Evolutionary conservation across 2,797 vertebrate species (phyloP).

Genomic region (Clarias pachynema): DNA sequence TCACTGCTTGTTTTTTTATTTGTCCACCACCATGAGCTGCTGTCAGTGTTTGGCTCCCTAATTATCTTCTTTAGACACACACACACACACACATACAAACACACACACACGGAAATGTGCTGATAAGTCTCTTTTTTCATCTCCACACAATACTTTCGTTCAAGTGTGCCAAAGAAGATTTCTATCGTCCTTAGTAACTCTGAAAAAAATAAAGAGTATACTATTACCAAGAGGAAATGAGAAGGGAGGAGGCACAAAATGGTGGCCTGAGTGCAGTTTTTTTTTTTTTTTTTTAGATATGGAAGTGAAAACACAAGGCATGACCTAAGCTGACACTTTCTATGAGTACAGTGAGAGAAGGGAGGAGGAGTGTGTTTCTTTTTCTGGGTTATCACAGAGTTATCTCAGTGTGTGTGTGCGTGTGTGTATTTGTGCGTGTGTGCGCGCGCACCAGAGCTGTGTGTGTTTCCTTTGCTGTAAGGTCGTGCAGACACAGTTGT

Average conservation of each 20-base stretch:
- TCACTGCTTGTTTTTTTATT: constrained; percentile 26
- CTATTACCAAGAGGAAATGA: constrained; percentile 43
- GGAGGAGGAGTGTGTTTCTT: constrained; percentile 11
- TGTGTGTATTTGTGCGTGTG: constrained; percentile 20
- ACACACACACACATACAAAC: constrained; percentile 40
- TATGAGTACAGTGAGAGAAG: constrained; percentile 10
- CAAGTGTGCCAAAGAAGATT: constrained; percentile 47
- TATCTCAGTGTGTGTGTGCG: constrained; percentile 2
- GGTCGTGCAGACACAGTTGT: constrained; percentile 24
- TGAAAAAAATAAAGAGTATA: constrained; percentile 33
- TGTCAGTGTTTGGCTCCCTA: constrained; percentile 42
- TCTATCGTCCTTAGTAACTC: constrained; percentile 43
- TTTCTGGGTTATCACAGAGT: constrained; percentile 22
- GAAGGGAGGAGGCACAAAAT: constrained; percentile 43
- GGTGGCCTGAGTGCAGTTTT: constrained; percentile 22
- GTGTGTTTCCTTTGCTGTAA: constrained; percentile 13
- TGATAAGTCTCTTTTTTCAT: constrained; percentile 44
- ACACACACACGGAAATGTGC: constrained; percentile 47
- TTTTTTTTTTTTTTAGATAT: constrained; percentile 39
- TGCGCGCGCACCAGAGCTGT: too few species aligned
- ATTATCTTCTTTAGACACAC: constrained; percentile 53
- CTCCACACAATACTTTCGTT: constrained; percentile 54
- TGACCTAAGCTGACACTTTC: constrained; percentile 19
- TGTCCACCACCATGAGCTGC: constrained; percentile 30
- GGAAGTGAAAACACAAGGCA: constrained; percentile 35